Percentiles rank a stretch among this genome's conserved stretches.
Evolutionary conservation across 30 jellyfish, hydroid and myxozoan species (phyloP).

Genomic region (Aurelia sp.): DNA sequence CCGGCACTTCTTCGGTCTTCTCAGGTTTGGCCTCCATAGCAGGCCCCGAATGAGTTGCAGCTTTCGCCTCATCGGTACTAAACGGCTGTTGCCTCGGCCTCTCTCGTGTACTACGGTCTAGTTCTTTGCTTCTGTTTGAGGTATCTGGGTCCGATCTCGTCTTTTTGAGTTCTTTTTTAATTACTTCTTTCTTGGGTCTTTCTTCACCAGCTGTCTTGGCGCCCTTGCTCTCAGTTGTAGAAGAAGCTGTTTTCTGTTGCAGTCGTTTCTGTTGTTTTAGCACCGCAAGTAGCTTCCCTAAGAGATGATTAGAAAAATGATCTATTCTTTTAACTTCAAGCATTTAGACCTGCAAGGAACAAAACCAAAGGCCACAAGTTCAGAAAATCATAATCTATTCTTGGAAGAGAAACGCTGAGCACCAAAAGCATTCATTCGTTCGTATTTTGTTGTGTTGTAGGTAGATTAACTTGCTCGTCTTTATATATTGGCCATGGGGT

Average conservation of each 20-base stretch:
- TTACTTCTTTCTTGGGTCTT: not conserved
- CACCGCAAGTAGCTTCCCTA: constrained; percentile 41
- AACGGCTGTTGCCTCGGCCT: not conserved
- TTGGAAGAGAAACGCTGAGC: no score
- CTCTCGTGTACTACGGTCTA: not conserved
- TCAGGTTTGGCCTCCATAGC: not conserved
- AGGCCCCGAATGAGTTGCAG: not conserved
- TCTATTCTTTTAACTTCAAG: not conserved
- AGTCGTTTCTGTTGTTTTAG: constrained; percentile 19
- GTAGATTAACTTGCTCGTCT: no score
- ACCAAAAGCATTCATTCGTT: no score
- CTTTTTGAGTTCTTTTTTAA: not conserved
- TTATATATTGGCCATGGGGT: no score
- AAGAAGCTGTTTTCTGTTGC: not conserved
- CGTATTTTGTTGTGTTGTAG: no score
- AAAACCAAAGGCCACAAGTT: no score
- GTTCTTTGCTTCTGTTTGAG: constrained; percentile 1
- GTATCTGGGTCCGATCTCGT: not conserved
- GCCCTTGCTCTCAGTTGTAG: not conserved
- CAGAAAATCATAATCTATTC: no score
- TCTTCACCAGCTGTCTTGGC: not conserved
- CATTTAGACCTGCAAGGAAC: no score
- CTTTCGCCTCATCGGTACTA: not conserved
- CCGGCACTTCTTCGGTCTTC: constrained; percentile 20
- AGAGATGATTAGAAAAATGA: not conserved